Percentiles rank a stretch among this genome's conserved stretches.
These are phyloP conservation scores for Channa striata DNA, from an alignment of 2,797 vertebrate species.

Conservation along the genomic window DNA sequence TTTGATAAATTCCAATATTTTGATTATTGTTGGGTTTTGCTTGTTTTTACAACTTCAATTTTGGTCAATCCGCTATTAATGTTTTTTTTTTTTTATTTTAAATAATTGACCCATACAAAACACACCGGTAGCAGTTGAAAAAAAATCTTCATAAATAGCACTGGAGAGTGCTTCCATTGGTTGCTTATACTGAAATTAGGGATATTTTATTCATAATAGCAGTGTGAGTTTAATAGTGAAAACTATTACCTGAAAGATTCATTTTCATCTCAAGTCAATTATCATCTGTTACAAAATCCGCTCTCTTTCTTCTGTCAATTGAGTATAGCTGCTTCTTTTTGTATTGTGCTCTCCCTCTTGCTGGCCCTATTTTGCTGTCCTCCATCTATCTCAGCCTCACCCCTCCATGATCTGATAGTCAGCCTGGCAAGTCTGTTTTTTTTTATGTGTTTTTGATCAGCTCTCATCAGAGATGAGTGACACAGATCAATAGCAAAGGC, in stretches of 20 bases:
- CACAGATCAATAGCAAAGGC: slow-evolving; percentile 33
- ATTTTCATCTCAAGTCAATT: slow-evolving; percentile 27
- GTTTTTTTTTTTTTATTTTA: neutral
- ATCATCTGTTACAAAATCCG: slow-evolving; percentile 20
- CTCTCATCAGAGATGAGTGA: slow-evolving; percentile 30
- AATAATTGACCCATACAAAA: neutral
- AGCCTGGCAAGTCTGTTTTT: slow-evolving; percentile 15
- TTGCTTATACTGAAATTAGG: slow-evolving; percentile 5
- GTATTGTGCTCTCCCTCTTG: neutral
- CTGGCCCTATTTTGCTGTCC: neutral
- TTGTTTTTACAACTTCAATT: neutral
- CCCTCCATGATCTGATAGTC: slow-evolving; percentile 15
- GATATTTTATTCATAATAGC: slow-evolving; percentile 4
- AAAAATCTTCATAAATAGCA: neutral
- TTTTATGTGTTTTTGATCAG: slow-evolving; percentile 51
- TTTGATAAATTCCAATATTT: neutral
- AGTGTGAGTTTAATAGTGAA: slow-evolving; percentile 9
- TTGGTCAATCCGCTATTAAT: neutral
- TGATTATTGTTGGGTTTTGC: neutral
- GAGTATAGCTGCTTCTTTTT: neutral
- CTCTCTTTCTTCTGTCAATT: slow-evolving; percentile 6
- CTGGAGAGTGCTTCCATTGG: neutral
- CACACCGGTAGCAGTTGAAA: neutral
- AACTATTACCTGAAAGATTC: slow-evolving; percentile 14
- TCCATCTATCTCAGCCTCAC: neutral